Percentiles rank a stretch among this genome's conserved stretches.
Evolutionary conservation across 2,888 invertebrate species (phyloP).

Genomic region (Volucella inanis): DNA sequence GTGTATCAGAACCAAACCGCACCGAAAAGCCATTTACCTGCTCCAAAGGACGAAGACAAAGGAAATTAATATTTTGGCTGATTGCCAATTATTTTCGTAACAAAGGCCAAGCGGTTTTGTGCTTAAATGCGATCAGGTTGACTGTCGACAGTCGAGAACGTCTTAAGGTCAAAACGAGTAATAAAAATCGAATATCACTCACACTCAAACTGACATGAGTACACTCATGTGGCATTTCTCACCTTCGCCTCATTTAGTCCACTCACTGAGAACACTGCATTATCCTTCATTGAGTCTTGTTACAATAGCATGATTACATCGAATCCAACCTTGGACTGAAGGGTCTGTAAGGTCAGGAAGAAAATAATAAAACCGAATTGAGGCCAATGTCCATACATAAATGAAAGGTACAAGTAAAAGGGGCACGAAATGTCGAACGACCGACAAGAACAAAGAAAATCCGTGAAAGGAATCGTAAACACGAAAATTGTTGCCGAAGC

Average conservation of each 20-base stretch:
- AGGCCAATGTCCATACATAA: slow-evolving; percentile 48
- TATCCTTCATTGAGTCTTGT: neutral
- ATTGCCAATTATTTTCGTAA: slow-evolving; percentile 52
- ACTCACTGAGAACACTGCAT: slow-evolving; percentile 8
- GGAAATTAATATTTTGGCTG: slow-evolving; percentile 44
- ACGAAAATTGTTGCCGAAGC: slow-evolving; percentile 19
- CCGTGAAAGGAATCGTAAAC: slow-evolving; percentile 19
- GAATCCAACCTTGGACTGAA: neutral
- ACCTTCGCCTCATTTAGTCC: slow-evolving; percentile 9
- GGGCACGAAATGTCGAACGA: slow-evolving; percentile 32
- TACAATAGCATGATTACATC: neutral
- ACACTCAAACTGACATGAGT: neutral
- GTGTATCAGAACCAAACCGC: no score
- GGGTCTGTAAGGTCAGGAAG: slow-evolving; percentile 7
- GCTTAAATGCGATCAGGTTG: slow-evolving; percentile 21
- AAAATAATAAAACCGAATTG: slow-evolving; percentile 27
- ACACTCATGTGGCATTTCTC: neutral
- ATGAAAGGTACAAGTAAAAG: slow-evolving; percentile 18
- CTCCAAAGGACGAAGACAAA: slow-evolving; percentile 13
- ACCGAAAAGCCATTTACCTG: neutral
- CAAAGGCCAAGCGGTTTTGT: slow-evolving; percentile 11
- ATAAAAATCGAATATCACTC: neutral
- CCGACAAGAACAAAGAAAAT: neutral
- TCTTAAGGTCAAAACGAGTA: no score
- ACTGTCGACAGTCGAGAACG: neutral